Evolutionary conservation across 2,113 vertebrate species (phyloP), one percentile per base, ranked within the genome.

Genomic region (Amia ocellicauda): DNA sequence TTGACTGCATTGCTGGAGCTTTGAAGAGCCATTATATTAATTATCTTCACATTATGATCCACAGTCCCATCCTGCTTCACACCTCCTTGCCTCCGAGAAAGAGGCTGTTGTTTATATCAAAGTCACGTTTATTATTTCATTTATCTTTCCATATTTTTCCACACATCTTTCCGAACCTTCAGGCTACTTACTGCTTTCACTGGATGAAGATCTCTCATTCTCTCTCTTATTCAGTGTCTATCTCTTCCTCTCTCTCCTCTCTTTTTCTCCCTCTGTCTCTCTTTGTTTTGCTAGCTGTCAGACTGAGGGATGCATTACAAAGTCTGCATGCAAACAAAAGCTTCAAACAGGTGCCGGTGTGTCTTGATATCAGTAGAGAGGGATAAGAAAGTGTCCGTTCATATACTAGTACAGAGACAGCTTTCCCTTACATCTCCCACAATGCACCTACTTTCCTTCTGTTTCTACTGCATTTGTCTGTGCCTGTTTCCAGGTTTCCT

Each of bases 401-500:
- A 59, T 55, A 74, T 66, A 68, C 83, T 84, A 78, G 4, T 14
- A 54, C 22, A 23, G 52, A 26, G 5, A 23, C 23, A 54, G 27
- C 17, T 23, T 23, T 16, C 23, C 14, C 17, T 23, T 13, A 23
- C 11, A 27, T 23, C 14, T 19, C 4, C 45, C 14, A 19, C 7
- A 17, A 16, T 16, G n/a, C 45, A 42, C 11, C 11, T 42, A 26
- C 14, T 49, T 14, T 53, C 51, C 23, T 53, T 11, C 23, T n/a
- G n/a, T n/a, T n/a, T n/a, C n/a, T n/a, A n/a, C n/a, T n/a, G n/a
- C n/a, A n/a, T n/a, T n/a, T n/a, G n/a, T n/a, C n/a, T n/a, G n/a
- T n/a, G n/a, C n/a, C n/a, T n/a, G n/a, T n/a, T n/a, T n/a, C n/a
- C n/a, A n/a, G n/a, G n/a, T 36, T 36, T 36, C 31, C 11, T 36